A percentile compares a stretch with the other conserved stretches of the same genome.
Conservation (phyloP, 2,888 invertebrate species). For the Magallana nippona region DNA sequence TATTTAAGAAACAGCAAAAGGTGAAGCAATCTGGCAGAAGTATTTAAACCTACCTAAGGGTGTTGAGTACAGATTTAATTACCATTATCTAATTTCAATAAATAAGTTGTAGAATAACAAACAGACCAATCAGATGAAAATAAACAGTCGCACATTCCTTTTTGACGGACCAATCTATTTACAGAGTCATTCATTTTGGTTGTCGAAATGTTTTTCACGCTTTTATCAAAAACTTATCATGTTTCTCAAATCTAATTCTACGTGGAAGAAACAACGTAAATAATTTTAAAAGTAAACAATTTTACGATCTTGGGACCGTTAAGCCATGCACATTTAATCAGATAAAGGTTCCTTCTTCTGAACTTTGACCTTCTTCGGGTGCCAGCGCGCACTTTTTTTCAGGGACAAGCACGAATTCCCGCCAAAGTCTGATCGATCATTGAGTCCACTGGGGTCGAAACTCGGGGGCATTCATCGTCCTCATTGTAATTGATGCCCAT, state of each 20-base stretch:
- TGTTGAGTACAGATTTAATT: slow-evolving; percentile 1
- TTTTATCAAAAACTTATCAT: not conserved
- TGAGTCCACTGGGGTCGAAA: not conserved
- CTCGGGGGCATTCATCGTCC: no score
- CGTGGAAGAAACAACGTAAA: not conserved
- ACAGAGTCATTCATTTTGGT: not conserved
- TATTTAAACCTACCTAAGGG: not conserved
- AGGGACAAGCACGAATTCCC: not conserved
- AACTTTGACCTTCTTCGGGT: not conserved
- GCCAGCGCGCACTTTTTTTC: not conserved
- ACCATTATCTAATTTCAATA: slow-evolving; percentile 19
- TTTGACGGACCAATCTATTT: slow-evolving; percentile 16
- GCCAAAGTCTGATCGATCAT: not conserved
- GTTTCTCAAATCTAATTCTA: not conserved
- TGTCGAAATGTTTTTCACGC: not conserved
- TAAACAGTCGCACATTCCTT: not conserved
- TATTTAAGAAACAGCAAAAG: not conserved
- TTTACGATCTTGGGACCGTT: not conserved
- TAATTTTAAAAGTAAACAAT: not conserved
- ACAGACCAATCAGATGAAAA: slow-evolving; percentile 8
- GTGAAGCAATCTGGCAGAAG: not conserved
- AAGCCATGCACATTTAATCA: not conserved
- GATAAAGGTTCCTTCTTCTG: not conserved
- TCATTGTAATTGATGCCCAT: no score
- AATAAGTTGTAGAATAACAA: not conserved